Conservation (phyloP, 2,888 invertebrate species). For the Oscheius sp. region DNA sequence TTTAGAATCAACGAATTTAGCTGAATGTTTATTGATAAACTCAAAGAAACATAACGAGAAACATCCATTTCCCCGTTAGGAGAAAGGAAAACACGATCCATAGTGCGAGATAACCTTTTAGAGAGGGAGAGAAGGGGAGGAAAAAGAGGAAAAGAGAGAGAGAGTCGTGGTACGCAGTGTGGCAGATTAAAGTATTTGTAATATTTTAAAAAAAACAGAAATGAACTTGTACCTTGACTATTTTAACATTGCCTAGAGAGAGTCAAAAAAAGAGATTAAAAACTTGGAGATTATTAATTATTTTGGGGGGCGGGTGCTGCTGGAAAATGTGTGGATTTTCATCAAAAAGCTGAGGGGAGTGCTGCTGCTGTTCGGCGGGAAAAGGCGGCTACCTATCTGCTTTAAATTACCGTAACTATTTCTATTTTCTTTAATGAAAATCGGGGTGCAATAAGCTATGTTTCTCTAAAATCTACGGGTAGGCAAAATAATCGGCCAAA, state of each 20-base stretch:
- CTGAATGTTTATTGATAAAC: slow-evolving; percentile 28
- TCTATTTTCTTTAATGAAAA: too few relatives aligned
- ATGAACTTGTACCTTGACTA: slow-evolving; percentile 8
- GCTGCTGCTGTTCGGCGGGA: not conserved
- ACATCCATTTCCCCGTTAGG: not conserved
- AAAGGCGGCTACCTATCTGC: too few relatives aligned
- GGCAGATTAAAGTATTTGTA: slow-evolving; percentile 14
- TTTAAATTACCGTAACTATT: too few relatives aligned
- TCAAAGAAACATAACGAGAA: slow-evolving; percentile 35
- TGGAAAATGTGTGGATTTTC: too few relatives aligned
- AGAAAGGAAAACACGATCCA: slow-evolving; percentile 4
- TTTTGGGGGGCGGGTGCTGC: not conserved
- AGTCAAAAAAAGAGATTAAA: not conserved
- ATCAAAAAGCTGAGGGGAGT: slow-evolving; percentile 2
- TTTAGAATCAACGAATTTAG: not conserved
- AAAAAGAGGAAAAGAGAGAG: too few relatives aligned
- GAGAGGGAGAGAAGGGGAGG: slow-evolving; percentile 11
- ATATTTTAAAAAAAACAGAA: not conserved
- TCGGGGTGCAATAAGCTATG: not conserved
- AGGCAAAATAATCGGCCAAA: too few relatives aligned
- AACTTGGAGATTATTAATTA: slow-evolving; percentile 18
- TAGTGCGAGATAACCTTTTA: slow-evolving; percentile 10
- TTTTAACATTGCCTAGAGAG: slow-evolving; percentile 6
- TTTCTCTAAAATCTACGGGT: not conserved
- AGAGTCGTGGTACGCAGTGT: slow-evolving; percentile 6